phyloP scores from a whole-genome alignment of 2,888 invertebrate genomes.

The Tenthredo livida region DNA sequence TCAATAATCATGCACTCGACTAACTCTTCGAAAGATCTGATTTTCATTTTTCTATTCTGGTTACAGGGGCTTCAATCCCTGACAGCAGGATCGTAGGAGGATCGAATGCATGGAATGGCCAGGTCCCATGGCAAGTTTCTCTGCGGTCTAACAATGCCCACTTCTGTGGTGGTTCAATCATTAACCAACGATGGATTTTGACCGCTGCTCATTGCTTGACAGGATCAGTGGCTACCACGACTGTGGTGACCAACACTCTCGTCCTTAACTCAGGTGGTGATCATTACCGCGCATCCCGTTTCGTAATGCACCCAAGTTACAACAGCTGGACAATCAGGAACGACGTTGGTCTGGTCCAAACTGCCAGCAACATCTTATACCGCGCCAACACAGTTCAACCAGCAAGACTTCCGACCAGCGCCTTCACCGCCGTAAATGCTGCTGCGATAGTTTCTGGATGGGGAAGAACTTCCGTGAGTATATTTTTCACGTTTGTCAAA shows the following conservation, averaged over 20 bases:
- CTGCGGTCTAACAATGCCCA: constrained; percentile 79
- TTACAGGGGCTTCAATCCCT: constrained; percentile 28
- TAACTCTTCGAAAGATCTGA: not conserved
- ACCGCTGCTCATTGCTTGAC: constrained; percentile 82
- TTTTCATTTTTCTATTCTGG: not conserved
- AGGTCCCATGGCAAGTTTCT: constrained; percentile 80
- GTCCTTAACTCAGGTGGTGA: constrained; percentile 12
- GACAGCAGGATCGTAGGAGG: constrained; percentile 76
- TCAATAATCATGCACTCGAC: too few species aligned
- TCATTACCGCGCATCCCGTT: not conserved
- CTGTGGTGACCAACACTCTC: constrained; percentile 29
- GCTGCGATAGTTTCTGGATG: constrained; percentile 78
- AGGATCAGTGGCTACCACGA: constrained; percentile 72
- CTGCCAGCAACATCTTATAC: constrained; percentile 52
- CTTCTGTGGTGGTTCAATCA: constrained; percentile 82
- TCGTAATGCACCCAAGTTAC: constrained; percentile 58
- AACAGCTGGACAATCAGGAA: constrained; percentile 13
- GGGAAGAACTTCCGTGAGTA: constrained; percentile 78
- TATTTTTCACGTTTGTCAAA: not conserved
- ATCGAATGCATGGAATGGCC: constrained; percentile 79
- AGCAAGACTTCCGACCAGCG: constrained; percentile 72
- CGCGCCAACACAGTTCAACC: constrained; percentile 72
- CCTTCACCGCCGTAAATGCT: constrained; percentile 73
- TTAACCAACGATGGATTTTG: constrained; percentile 80
- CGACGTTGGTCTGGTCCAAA: constrained; percentile 61